Base-by-base conservation (phyloP, 2,797 vertebrate genomes). In the Sebastes cheni region DNA sequence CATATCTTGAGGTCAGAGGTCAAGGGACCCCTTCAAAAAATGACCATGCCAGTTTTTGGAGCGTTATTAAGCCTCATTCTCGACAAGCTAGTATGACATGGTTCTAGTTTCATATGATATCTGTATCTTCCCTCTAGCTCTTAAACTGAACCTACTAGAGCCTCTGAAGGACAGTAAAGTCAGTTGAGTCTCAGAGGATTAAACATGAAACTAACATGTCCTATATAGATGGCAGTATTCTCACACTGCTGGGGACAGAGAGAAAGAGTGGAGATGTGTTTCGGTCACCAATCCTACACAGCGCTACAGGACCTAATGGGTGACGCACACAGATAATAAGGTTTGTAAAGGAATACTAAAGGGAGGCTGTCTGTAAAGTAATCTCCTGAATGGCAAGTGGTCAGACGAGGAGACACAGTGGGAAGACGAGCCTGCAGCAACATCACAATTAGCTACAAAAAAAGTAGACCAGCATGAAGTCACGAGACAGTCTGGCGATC, bases 201-300 rank as follows among this genome's bases (percentile, higher is more conserved):
- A 77, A 86, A 84, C 68, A 67, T 71, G 22, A 68, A 69, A n/a
- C 16, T n/a, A 55, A 66, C 34, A n/a, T 56, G 82, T 97, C 96
- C 91, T 97, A 82, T 9, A 76, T 67, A 81, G 36, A 78, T 61
- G 92, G n/a, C 6, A 96, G 83, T 77, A 93, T 96, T 93, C 89
- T 95, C 95, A 96, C 95, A 96, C 75, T 93, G n/a, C n/a, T n/a
- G n/a, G n/a, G 61, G 29, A 76, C 30, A 60, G 16, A 65, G 39
- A 67, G 34, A 81, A 25, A 70, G 11, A 56, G 18, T 3, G 13
- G 46, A 23, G 22, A 18, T 69, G 25, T 25, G 70, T 80, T 80
- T 77, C 75, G 73, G 56, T 56, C 67, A 78, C 68, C 11, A 32
- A 68, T 25, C 18, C 42, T 30, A 55, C 46, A 78, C n/a, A 18